phyloP scores from a whole-genome alignment of 2,888 invertebrate species.

The Anaspis maculata region DNA sequence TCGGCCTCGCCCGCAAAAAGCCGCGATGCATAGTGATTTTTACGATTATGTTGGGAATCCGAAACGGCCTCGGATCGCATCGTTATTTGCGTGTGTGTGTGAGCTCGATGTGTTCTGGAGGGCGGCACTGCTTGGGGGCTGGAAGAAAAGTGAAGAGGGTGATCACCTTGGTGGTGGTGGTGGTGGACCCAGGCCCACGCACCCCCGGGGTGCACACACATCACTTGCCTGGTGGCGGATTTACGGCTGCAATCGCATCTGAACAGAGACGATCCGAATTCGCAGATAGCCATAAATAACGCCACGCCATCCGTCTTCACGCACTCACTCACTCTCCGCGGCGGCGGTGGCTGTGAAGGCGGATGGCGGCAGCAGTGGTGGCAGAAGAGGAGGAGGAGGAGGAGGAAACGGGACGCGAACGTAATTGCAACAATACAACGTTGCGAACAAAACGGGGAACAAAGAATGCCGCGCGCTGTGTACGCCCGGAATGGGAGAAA shows the following conservation, averaged over 20 bases:
- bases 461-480: conserved; percentile 11
- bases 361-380: too few relatives aligned
- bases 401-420: conserved; percentile 7
- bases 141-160: conserved; percentile 29
- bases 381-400: neutral
- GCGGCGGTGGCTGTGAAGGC: neutral
- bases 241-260: conserved; percentile 25
- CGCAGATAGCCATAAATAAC: conserved; percentile 27
- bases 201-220: conserved; percentile 22
- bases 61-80: conserved; percentile 25
- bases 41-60: conserved; percentile 41
- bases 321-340: conserved; percentile 9
- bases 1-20: conserved; percentile 21
- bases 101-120: too few relatives aligned
- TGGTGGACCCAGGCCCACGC: too few relatives aligned
- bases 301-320: conserved; percentile 22
- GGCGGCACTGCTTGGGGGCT: conserved; percentile 20
- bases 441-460: conserved; percentile 18
- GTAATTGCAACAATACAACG: conserved; percentile 21
- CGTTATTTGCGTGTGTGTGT: conserved; percentile 31
- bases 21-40: conserved; percentile 44
- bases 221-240: conserved; percentile 24
- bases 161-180: conserved; percentile 18
- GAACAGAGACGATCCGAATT: conserved; percentile 26
- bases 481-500: conserved; percentile 17